These are phyloP conservation scores for Hormaphis cornu DNA, from an alignment of 1,140 invertebrate genomes.

Conservation along the genomic window DNA sequence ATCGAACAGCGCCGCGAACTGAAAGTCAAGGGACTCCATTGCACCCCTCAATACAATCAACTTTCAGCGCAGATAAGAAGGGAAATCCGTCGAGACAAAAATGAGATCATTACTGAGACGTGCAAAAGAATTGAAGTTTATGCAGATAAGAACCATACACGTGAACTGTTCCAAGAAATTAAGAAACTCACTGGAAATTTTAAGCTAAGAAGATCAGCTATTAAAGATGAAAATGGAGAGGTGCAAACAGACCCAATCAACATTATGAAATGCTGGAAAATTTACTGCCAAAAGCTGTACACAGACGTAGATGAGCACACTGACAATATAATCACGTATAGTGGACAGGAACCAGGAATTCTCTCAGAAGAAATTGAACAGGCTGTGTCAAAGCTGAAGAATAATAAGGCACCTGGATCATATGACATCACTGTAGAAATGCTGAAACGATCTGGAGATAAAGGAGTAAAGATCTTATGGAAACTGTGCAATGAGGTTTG, in stretches of 20 bases:
- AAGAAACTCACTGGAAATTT: conserved; percentile 15
- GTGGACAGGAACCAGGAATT: neutral
- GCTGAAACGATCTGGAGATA: conserved; percentile 33
- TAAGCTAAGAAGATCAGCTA: neutral
- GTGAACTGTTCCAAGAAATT: conserved; percentile 15
- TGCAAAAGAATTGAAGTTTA: conserved; percentile 6
- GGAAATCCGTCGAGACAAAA: conserved; percentile 9
- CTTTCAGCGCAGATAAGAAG: neutral
- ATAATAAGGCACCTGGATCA: conserved; percentile 36
- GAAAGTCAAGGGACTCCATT: neutral
- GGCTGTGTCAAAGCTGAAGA: conserved; percentile 33
- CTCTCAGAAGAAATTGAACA: conserved; percentile 14
- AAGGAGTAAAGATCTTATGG: conserved; percentile 19
- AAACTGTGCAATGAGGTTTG: conserved; percentile 35
- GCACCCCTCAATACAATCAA: conserved; percentile 1
- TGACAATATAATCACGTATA: neutral
- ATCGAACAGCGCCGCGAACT: conserved; percentile 16
- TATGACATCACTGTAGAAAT: conserved; percentile 37
- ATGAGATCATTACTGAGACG: conserved; percentile 5
- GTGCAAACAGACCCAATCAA: neutral
- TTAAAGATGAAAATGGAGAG: conserved; percentile 9
- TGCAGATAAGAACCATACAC: conserved; percentile 13
- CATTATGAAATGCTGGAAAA: conserved; percentile 13
- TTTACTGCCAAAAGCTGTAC: conserved; percentile 21
- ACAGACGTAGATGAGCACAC: neutral